Evolutionary conservation across 2,888 invertebrate species (phyloP), one percentile per base, ranked within the genome.

Genomic region (Tetrapedia diversipes): DNA sequence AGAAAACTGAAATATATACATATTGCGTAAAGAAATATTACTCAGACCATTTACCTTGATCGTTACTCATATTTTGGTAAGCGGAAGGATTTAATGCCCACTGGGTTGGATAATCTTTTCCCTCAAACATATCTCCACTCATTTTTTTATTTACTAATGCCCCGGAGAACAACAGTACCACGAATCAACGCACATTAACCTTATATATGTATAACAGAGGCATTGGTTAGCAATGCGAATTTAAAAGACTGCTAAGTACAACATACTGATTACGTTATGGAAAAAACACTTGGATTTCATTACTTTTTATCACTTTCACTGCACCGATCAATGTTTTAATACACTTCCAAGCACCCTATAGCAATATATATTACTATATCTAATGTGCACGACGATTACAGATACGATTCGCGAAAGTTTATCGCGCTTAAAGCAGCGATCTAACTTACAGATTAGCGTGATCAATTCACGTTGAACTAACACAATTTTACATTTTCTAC

Each of bases 11-110:
- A 47, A 34, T 24, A n/a, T 27, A 24, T 47, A 65, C 22, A 51
- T 45, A 41, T 41, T 22, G 47, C 1, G 43, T 56, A 41, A 11
- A 16, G 16, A 60, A 37, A 60, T 41, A 68, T 19, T 53, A 61
- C 27, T 43, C 59, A 59, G 10, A 19, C 34, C 27, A 73, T 59
- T 65, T 91, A 94, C 94, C 94, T 92, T 96, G 95, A 90, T 96
- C 97, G 87, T 95, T 95, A 85, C 96, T 95, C 92, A 97, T 94
- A 92, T 96, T 96, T 92, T 96, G 96, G 92, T 96, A 97, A 60
- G 95, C 94, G 65, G 95, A 94, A 75, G 96, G 97, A 92, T 97
- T 96, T 77, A 97, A 92, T 61, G 97, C 95, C 96, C 97, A 97
- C 89, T 96, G 95, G 87, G 95, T 94, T 89, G 94, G 94, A 92